Percentiles rank a stretch among this genome's conserved stretches.
phyloP scores from a whole-genome alignment of 2,797 vertebrate genomes.

The Phataginus tricuspis region DNA sequence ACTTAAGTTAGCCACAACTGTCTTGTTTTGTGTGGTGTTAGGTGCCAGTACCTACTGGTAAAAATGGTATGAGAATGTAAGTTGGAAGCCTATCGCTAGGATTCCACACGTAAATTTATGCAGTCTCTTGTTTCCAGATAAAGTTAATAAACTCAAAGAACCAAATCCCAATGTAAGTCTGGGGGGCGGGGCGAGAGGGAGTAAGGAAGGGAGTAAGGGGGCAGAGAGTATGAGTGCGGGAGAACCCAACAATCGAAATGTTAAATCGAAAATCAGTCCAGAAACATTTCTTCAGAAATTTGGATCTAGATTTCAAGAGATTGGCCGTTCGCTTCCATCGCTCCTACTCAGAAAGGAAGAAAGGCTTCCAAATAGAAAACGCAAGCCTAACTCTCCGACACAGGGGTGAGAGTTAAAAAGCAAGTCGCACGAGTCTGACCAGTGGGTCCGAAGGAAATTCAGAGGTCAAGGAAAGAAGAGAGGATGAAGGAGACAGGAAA shows the following conservation, averaged over 20 bases:
- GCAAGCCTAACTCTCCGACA: conserved; percentile 25
- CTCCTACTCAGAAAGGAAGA: not conserved
- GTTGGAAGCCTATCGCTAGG: not conserved
- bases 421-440: not conserved
- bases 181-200: no score
- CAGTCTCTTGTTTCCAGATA: not conserved
- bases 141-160: conserved; percentile 29
- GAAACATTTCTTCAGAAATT: not conserved
- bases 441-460: conserved; percentile 7
- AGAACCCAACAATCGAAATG: not conserved
- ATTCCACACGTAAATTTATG: not conserved
- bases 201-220: not conserved
- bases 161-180: not conserved
- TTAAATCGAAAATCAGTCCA: not conserved
- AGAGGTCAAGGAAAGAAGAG: not conserved
- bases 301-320: not conserved
- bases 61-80: not conserved
- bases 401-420: not conserved
- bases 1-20: not conserved
- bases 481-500: not conserved
- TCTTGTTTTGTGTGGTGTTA: not conserved
- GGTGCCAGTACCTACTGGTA: not conserved
- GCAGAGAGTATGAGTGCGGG: not conserved
- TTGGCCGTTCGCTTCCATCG: not conserved
- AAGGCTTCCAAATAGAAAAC: conserved; percentile 33